phyloP scores from a whole-genome alignment of 2,113 vertebrate species.

The Sinocyclocheilus grahami region DNA sequence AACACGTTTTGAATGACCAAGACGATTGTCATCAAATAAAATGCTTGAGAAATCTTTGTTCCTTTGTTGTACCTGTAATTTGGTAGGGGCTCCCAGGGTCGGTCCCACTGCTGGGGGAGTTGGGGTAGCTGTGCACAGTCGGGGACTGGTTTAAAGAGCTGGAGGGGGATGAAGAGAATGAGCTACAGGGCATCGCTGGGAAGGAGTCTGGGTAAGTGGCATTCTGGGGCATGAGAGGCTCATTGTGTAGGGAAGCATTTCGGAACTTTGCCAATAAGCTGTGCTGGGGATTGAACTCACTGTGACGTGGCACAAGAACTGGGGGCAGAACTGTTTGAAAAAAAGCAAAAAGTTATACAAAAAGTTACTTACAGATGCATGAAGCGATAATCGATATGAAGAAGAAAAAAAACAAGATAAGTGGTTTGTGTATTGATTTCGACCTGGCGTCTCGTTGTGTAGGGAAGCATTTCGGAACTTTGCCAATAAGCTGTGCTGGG shows the following conservation, averaged over 20 bases:
- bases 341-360: slow-evolving; percentile 49
- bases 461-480: slow-evolving; percentile 91
- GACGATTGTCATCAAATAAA: not conserved
- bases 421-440: not conserved
- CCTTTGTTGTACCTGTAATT: slow-evolving; percentile 78
- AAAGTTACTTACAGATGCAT: not conserved
- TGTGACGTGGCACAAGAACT: slow-evolving; percentile 94
- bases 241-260: slow-evolving; percentile 88
- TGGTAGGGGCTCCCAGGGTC: slow-evolving; percentile 88
- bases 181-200: slow-evolving; percentile 81
- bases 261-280: slow-evolving; percentile 94
- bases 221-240: slow-evolving; percentile 95
- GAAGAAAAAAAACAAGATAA: not conserved
- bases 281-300: slow-evolving; percentile 97
- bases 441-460: slow-evolving; percentile 94
- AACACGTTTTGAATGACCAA: not conserved
- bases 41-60: not conserved
- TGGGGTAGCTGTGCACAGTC: slow-evolving; percentile 81
- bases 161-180: slow-evolving; percentile 80
- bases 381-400: not conserved
- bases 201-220: slow-evolving; percentile 94
- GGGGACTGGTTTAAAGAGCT: slow-evolving; percentile 83
- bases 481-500: slow-evolving; percentile 95
- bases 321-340: slow-evolving; percentile 87
- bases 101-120: slow-evolving; percentile 85